Conservation (phyloP, 2,113 vertebrate species). For the Machaerirhynchus nigripectus region DNA sequence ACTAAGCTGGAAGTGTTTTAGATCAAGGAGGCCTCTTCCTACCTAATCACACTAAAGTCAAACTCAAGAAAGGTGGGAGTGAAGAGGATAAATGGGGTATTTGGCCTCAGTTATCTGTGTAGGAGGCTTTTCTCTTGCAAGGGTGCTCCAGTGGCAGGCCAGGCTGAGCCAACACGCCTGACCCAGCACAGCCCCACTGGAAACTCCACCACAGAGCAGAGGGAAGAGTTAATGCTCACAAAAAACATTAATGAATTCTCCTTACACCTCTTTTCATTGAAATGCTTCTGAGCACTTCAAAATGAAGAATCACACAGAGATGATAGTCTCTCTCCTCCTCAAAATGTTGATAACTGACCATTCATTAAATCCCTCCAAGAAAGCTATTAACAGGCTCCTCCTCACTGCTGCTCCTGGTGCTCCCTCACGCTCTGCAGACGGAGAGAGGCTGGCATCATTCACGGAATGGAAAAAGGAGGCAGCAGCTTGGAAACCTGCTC, state of each 20-base stretch:
- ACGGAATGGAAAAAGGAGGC: background rate
- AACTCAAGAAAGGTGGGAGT: background rate
- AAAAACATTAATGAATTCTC: background rate
- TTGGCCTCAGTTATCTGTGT: background rate
- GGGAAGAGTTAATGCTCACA: background rate
- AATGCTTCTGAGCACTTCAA: background rate
- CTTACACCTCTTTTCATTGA: background rate
- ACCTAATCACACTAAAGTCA: background rate
- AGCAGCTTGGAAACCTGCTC: background rate
- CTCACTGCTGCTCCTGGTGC: background rate
- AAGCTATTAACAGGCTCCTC: background rate
- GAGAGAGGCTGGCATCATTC: background rate
- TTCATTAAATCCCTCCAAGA: background rate
- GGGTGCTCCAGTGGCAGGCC: rapidly evolving
- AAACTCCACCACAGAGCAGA: background rate
- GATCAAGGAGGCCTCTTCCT: background rate
- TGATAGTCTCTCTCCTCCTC: background rate
- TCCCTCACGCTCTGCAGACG: background rate
- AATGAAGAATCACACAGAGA: background rate
- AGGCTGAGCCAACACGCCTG: background rate
- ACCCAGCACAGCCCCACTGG: too few relatives aligned
- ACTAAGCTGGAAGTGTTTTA: background rate
- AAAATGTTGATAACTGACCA: background rate
- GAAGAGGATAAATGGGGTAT: background rate
- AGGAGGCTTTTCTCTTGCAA: background rate